Evolutionary conservation across 2,113 vertebrate species (phyloP).

Genomic region (Athene noctua): DNA sequence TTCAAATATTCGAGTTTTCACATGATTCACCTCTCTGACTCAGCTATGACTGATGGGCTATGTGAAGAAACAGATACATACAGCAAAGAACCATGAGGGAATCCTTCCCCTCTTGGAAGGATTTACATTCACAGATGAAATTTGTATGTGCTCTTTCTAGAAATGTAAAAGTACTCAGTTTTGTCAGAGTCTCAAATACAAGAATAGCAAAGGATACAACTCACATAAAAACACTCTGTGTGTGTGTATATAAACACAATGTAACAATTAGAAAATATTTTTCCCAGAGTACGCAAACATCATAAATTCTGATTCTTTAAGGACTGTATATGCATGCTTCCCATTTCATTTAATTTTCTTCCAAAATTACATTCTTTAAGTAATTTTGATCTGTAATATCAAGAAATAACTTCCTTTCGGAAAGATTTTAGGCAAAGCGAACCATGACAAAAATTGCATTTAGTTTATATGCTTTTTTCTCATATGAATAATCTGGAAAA

Average conservation of each 20-base stretch:
- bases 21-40: neutral
- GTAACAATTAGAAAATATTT: neutral
- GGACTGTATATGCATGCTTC: neutral
- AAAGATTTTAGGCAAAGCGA: neutral
- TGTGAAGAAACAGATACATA: neutral
- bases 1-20: neutral
- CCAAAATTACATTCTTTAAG: neutral
- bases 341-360: neutral
- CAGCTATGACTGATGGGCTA: neutral
- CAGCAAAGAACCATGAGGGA: neutral
- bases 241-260: neutral
- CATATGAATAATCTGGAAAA: neutral
- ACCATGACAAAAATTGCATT: neutral
- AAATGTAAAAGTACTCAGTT: neutral
- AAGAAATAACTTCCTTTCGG: neutral
- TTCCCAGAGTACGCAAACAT: neutral
- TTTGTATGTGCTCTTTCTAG: neutral
- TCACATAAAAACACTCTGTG: neutral
- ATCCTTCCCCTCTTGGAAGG: neutral
- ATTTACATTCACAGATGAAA: neutral
- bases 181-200: neutral
- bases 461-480: neutral
- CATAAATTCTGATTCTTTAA: neutral
- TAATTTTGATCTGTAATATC: neutral
- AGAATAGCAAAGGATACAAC: neutral